Evolutionary conservation across 2,888 invertebrate species (phyloP), one percentile per base, ranked within the genome.

Genomic region (Dolomedes plantarius): DNA sequence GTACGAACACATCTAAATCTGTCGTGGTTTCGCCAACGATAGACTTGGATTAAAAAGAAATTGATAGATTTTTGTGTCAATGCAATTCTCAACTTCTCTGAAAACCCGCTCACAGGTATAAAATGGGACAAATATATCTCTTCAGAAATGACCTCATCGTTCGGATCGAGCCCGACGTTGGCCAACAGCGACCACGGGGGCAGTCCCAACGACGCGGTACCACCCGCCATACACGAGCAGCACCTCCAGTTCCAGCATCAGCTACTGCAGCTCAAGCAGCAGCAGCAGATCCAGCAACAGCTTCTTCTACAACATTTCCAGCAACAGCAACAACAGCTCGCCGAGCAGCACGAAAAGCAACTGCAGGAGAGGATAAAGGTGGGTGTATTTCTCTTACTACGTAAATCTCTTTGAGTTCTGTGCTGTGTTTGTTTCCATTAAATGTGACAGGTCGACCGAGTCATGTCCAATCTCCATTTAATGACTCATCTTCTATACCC

Each of bases 231-330:
- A 32, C 86, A 86, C 16, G 88, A 88, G 64, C 88, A 88, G 50
- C 88, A 88, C 64, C 65, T 88, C 27, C 88, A 89, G 73, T 89
- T 89, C 79, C 89, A 89, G 77, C 89, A 89, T 27, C 89, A 89
- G 69, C 69, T 88, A 41, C 75, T 88, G n/a, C 95, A 97, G 96
- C 93, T 97, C 91, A 97, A 97, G 93, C 96, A 97, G 93, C 96
- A 96, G 91, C 97, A 97, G 92, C 96, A 97, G 92, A 93, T 97
- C 90, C 97, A 97, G 92, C 97, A 97, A 91, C 96, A 97, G 92
- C 95, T 96, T 90, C 93, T 97, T 89, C 93, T 96, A 91, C 96
- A 97, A 92, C 96, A 96, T 91, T 97, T 96, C 93, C 96, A 97
- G 92, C 96, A 95, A 90, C 96, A 97, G 92, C 95, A 96, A 90